phyloP scores from a whole-genome alignment of 2,797 vertebrate genomes.

The Anguilla megastoma region DNA sequence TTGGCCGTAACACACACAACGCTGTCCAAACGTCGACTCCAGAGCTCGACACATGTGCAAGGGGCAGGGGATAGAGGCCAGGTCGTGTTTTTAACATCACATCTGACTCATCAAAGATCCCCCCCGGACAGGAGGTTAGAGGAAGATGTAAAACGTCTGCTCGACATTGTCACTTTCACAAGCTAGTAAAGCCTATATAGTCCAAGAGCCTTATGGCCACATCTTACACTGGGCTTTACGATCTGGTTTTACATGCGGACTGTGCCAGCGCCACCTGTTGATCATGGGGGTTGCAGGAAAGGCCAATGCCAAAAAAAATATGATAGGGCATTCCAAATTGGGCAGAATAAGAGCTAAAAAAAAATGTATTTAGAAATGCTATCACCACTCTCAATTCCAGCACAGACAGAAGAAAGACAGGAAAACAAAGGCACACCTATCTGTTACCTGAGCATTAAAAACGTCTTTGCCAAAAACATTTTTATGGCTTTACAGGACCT shows the following conservation, averaged over 20 bases:
- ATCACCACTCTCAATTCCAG: no score
- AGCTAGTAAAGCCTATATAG: neutral
- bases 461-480: no score
- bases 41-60: neutral
- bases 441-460: no score
- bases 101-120: neutral
- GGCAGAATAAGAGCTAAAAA: no score
- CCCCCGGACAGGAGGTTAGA: neutral
- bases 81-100: conserved; percentile 4
- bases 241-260: no score
- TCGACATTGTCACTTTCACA: neutral
- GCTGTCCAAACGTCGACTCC: conserved; percentile 8
- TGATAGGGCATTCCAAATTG: neutral
- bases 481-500: neutral
- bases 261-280: no score
- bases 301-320: neutral
- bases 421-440: no score
- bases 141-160: neutral
- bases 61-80: neutral
- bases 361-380: neutral
- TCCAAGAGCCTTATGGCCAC: neutral
- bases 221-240: no score
- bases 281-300: neutral
- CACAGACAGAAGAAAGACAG: no score
- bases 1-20: neutral